Base-by-base conservation (phyloP, 2,797 vertebrate species). In the Amblyopsis hoosieri region DNA sequence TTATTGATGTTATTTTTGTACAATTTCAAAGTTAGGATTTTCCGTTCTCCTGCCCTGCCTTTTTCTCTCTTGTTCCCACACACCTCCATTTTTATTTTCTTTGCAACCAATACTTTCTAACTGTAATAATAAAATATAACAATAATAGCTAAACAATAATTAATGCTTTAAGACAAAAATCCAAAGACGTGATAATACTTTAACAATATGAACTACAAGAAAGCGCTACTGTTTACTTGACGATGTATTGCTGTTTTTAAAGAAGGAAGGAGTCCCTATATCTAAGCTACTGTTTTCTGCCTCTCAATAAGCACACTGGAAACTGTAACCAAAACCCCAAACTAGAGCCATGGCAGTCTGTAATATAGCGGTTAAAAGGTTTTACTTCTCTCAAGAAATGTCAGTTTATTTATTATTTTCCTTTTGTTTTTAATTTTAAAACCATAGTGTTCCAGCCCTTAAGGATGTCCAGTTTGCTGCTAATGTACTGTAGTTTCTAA, bases 131-230 rank as follows among this genome's bases (percentile, higher is more conserved):
- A 91, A 89, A 90, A 91, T 92, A 91, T 91, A 92, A 89, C 88
- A 91, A 88, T 91, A 90, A 91, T 90, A 90, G 81, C 88, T 90
- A 88, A 90, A 91, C 90, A 94, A 93, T 93, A 92, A 94, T 94
- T 93, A 95, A 98, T 97, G 97, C 98, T 99, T 99, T 99, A 99
- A 99, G 94, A 96, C 95, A 97, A 92, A 98, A 96, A 98, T 98
- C 98, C 98, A 99, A 99, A 99, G 98, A 99, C 94, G 82, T 90
- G 87, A 96, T 91, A 92, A 95, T 96, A 95, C 96, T 97, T 96
- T 96, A 95, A 94, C 96, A 95, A 94, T 89, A 90, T 94, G 87
- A 90, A 86, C 87, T 96, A 95, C 90, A 95, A 94, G 94, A 95
- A 94, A 95, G 95, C 95, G 95, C 95, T 95, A 96, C 96, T 96